Base-by-base conservation (phyloP, 2,113 vertebrate genomes). In the Bubalus kerabau region DNA sequence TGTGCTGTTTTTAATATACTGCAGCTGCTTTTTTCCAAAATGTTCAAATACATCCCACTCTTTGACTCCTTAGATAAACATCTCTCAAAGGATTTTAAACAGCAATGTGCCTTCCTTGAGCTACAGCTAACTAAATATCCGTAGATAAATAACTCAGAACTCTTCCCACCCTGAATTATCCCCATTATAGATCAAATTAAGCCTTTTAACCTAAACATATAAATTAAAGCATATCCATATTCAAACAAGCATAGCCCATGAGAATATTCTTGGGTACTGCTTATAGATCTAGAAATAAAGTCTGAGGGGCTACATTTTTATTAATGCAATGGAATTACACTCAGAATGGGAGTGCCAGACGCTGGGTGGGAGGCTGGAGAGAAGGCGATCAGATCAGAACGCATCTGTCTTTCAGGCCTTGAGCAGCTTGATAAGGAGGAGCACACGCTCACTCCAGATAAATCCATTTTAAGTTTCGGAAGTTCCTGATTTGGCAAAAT, bases 401-500 rank as follows among this genome's bases (percentile, higher is more conserved):
- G 15, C 91, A 94, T 91, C 97, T 97, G 90, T 94, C 95, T 86
- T 78, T 87, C 59, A 90, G 82, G 50, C 82, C 81, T 84, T 28
- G 54, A 97, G 95, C 94, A 82, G 81, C 93, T 59, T 91, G 87
- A 83, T 62, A 81, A 0, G 50, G 60, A 76, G 36, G 78, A 92
- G 71, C 71, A 8, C 0, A 1, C 4, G 10, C 81, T 60, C 64
- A 43, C 67, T 85, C 59, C 78, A 97, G 56, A 95, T 36, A 95
- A 95, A 80, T 97, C 87, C 81, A 83, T 92, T 97, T 88, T 24
- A 89, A 91, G 54, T 89, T 71, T 91, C 1, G 0, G 92, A 90
- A 95, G 76, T 97, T 96, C 88, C 76, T 93, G 74, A 84, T 97
- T 76, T 95, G 60, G 71, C 50, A 59, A 91, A 98, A 90, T 23